Evolutionary conservation across 2,797 vertebrate species (phyloP).

Genomic region (Hydrocynus forskahlii): DNA sequence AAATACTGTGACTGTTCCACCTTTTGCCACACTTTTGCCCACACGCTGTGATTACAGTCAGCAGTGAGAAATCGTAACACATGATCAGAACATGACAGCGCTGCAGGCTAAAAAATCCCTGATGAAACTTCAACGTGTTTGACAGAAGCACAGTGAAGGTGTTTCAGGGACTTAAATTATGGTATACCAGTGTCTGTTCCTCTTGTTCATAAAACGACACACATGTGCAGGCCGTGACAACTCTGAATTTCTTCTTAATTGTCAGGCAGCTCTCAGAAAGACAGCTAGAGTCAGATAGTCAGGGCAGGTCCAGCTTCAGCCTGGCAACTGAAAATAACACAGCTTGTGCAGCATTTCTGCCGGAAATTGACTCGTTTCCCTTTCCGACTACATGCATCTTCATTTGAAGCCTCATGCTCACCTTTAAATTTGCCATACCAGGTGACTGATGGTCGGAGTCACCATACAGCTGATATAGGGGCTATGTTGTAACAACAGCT

Average conservation of each 20-base stretch:
- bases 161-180: too few species aligned
- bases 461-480: slow-evolving; percentile 16
- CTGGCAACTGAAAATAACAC: slow-evolving; percentile 30
- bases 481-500: slow-evolving; percentile 28
- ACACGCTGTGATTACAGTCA: too few species aligned
- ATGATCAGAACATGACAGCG: too few species aligned
- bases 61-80: too few species aligned
- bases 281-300: neutral
- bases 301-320: slow-evolving; percentile 35
- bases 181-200: neutral
- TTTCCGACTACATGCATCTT: slow-evolving; percentile 66
- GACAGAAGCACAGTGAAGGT: too few species aligned
- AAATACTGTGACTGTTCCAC: too few species aligned
- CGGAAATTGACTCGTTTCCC: slow-evolving; percentile 50
- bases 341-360: slow-evolving; percentile 29
- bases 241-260: neutral
- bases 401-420: slow-evolving; percentile 61
- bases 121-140: too few species aligned
- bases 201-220: neutral
- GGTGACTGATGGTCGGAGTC: slow-evolving; percentile 47
- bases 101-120: too few species aligned
- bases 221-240: neutral
- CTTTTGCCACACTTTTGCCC: too few species aligned
- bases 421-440: slow-evolving; percentile 58
- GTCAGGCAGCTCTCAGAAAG: neutral